phyloP scores from a whole-genome alignment of 2,113 vertebrate genomes.

The Steatornis caripensis region DNA sequence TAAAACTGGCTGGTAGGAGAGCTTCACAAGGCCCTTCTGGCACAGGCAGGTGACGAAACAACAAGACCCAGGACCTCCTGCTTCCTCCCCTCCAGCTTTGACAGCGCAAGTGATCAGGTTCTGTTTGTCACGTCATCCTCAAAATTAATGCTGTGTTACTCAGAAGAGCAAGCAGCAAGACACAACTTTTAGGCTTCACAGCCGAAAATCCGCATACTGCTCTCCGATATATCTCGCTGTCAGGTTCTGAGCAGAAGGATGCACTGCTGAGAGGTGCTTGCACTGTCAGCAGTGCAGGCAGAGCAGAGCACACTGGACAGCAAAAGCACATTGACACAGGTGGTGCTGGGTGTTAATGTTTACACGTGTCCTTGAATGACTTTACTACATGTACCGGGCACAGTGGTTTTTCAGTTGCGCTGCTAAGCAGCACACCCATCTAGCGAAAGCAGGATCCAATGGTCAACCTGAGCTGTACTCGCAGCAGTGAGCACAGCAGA shows the following conservation, averaged over 20 bases:
- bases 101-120: not conserved
- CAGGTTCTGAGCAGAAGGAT: not conserved
- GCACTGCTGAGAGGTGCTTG: too few species aligned
- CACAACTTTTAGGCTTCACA: not conserved
- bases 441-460: not conserved
- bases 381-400: not conserved
- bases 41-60: not conserved
- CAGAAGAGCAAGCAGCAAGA: not conserved
- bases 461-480: not conserved
- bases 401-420: not conserved
- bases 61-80: not conserved
- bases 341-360: not conserved
- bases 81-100: not conserved
- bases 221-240: rapidly evolving
- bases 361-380: not conserved
- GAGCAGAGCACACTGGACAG: not conserved
- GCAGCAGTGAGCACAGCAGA: not conserved
- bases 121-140: not conserved
- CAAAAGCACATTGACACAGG: not conserved
- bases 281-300: not conserved
- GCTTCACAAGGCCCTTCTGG: not conserved
- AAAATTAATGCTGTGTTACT: not conserved
- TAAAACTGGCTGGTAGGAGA: not conserved
- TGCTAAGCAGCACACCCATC: not conserved
- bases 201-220: not conserved